Evolutionary conservation across 2,113 vertebrate genomes (phyloP), one percentile per base, ranked within the genome.

Genomic region (Sinocyclocheilus rhinocerous): DNA sequence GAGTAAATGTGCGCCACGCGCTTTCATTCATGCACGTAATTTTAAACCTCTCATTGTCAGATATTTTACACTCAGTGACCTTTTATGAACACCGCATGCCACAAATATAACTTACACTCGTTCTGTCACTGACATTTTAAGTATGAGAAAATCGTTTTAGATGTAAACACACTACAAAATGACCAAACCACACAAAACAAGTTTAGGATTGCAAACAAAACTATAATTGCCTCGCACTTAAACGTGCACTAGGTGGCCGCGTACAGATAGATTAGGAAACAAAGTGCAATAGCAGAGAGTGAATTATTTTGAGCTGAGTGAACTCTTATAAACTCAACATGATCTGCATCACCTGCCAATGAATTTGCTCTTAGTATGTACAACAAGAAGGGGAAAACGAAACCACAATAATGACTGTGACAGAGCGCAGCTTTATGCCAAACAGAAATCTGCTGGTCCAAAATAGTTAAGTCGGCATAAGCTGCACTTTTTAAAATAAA

Each of bases 341-440:
- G 69, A 84, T 70, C 81, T 83, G 13, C 16, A 70, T 55, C 81
- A 83, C 81, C n/a, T 83, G 45, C 24, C 81, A 84, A 26, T 39
- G 33, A 73, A 59, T 83, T 59, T 57, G 33, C 10, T 83, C 61
- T 70, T 50, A n/a, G 39, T 39, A 36, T 36, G 39, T 42, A 55
- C 45, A 70, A 70, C 24, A 67, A 67, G 39, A 29, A 50, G 5
- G 45, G 26, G 63, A 10, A 82, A 29, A 73, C 52, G 82, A 73
- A 73, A 59, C 29, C 29, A 72, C n/a, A 72, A 72, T 67, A 82
- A 69, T 84, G 82, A 24, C 69, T 42, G 42, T n/a, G 57, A 63
- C 77, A 63, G 57, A 73, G 48, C 26, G 16, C 48, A 83, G 65
- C 45, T 72, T 83, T 83, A 70, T 24, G 45, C 12, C 45, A 78